Evolutionary conservation across 1,140 invertebrate species (phyloP).

Genomic region (Choristoneura fumiferana): DNA sequence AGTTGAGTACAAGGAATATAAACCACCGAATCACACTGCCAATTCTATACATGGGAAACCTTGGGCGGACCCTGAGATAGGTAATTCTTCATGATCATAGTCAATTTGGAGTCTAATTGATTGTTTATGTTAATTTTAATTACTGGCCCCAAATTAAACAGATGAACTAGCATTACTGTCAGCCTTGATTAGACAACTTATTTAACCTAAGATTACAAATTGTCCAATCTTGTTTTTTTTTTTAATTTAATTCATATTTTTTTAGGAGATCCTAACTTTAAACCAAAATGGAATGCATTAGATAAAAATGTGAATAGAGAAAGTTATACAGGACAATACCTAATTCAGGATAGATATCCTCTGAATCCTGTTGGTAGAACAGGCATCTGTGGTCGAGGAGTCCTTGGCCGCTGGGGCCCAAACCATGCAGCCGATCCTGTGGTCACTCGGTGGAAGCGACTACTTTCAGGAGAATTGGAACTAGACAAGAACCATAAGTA

Average conservation of each 20-base stretch:
- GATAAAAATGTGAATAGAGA: slow-evolving; percentile 89
- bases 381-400: slow-evolving; percentile 87
- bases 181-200: no score
- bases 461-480: slow-evolving; percentile 31
- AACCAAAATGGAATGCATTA: slow-evolving; percentile 88
- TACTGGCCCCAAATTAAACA: no score
- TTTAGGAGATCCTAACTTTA: slow-evolving; percentile 77
- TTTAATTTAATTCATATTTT: slow-evolving; percentile 19
- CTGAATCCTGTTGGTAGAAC: slow-evolving; percentile 93
- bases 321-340: slow-evolving; percentile 86
- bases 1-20: slow-evolving; percentile 84
- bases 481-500: slow-evolving; percentile 32
- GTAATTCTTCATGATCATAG: slow-evolving; percentile 45
- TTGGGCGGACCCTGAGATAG: slow-evolving; percentile 91
- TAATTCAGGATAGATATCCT: slow-evolving; percentile 81
- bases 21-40: slow-evolving; percentile 86
- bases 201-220: no score
- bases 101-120: no score
- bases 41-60: slow-evolving; percentile 80
- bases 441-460: slow-evolving; percentile 89
- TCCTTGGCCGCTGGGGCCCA: slow-evolving; percentile 95
- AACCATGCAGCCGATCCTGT: slow-evolving; percentile 96
- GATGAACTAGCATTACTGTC: no score
- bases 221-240: neutral
- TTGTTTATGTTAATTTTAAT: no score